These are phyloP conservation scores for Eleginops maclovinus DNA, from an alignment of 2,113 vertebrate genomes.

Conservation along the genomic window DNA sequence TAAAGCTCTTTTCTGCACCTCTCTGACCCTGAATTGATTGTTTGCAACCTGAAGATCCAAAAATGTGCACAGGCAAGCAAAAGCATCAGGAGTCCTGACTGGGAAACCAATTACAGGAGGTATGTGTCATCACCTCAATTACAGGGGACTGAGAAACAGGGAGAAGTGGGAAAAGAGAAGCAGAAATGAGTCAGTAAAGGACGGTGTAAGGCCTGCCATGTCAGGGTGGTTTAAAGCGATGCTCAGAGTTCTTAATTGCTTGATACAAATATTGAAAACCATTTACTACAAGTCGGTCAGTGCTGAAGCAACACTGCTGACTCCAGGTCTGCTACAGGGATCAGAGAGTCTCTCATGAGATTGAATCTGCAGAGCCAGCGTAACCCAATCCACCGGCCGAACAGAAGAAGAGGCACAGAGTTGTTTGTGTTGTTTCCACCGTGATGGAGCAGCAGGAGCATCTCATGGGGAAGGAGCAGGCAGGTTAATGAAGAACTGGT, in stretches of 20 bases:
- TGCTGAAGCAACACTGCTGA: slow-evolving; percentile 15
- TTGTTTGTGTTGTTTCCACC: slow-evolving; percentile 11
- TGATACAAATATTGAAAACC: neutral
- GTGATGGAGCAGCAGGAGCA: slow-evolving; percentile 6
- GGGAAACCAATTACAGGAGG: neutral
- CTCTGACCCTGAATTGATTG: slow-evolving; percentile 17
- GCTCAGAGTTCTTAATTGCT: too few species aligned
- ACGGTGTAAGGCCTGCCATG: neutral
- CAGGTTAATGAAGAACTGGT: neutral
- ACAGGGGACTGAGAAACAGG: neutral
- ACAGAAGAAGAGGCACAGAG: slow-evolving; percentile 1
- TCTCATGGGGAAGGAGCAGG: neutral
- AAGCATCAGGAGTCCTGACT: neutral
- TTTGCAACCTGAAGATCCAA: neutral
- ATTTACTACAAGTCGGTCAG: neutral
- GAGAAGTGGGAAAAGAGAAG: neutral
- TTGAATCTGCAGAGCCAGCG: slow-evolving; percentile 26
- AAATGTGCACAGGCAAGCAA: slow-evolving; percentile 22
- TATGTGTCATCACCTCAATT: slow-evolving; percentile 34
- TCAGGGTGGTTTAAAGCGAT: neutral
- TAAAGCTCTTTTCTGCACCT: neutral
- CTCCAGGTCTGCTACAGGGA: slow-evolving; percentile 8
- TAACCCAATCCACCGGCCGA: slow-evolving; percentile 13
- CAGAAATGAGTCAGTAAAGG: neutral
- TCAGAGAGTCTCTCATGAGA: slow-evolving; percentile 32